These are phyloP conservation scores for Lasioglossum calceatum DNA, from an alignment of 2,888 invertebrate genomes.

Conservation along the genomic window DNA sequence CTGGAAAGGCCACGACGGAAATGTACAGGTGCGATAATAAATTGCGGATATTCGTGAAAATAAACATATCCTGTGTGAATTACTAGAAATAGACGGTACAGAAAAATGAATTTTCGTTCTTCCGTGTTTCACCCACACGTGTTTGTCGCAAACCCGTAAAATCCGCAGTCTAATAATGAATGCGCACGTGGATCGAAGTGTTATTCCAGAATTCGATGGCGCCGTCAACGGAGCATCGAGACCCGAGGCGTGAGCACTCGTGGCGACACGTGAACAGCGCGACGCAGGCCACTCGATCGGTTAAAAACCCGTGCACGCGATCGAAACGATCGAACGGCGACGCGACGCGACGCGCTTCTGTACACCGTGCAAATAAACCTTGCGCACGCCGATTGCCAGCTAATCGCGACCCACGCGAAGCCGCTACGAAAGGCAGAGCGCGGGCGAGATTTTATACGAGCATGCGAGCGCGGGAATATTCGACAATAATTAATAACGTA, in stretches of 20 bases:
- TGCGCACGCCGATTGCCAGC: background rate
- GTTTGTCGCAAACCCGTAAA: background rate
- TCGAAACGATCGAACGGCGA: background rate
- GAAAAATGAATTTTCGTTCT: background rate
- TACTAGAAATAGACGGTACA: too few relatives aligned
- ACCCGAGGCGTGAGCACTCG: background rate
- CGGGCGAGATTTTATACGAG: background rate
- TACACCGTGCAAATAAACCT: background rate
- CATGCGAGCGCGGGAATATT: background rate
- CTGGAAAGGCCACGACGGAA: background rate
- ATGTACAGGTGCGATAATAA: background rate
- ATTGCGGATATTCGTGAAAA: too few relatives aligned
- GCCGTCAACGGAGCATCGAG: background rate
- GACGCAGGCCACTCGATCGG: background rate
- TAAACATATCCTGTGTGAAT: too few relatives aligned
- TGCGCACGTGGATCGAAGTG: background rate
- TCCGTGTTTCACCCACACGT: background rate
- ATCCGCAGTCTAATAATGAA: background rate
- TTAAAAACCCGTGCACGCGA: background rate
- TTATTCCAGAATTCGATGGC: background rate
- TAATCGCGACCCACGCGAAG: background rate
- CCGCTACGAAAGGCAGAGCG: background rate
- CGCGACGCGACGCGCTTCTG: background rate
- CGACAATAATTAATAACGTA: slow-evolving; percentile 25
- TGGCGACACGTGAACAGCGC: background rate